These are phyloP conservation scores for Psilopogon haemacephalus DNA, from an alignment of 2,113 vertebrate species.

Conservation along the genomic window DNA sequence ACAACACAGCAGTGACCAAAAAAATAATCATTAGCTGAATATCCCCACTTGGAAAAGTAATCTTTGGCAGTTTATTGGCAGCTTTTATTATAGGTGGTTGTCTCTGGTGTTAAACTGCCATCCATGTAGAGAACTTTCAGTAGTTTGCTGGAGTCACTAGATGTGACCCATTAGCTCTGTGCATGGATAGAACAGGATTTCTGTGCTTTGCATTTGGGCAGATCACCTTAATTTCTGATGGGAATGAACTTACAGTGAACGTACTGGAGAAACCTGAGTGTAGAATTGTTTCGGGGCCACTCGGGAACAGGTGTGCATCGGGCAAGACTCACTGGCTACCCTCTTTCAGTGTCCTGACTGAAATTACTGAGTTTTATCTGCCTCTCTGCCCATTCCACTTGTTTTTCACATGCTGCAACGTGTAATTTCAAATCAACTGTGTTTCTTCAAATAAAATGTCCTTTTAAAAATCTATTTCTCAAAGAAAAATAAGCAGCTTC, in stretches of 20 bases:
- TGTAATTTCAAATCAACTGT: not conserved
- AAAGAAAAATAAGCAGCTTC: not conserved
- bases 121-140: not conserved
- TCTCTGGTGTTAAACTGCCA: not conserved
- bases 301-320: not conserved
- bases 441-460: not conserved
- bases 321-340: not conserved
- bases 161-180: not conserved
- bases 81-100: not conserved
- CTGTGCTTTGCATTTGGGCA: not conserved
- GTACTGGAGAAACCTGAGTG: not conserved
- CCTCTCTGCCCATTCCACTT: not conserved
- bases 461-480: not conserved
- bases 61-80: not conserved
- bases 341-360: not conserved
- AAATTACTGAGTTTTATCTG: not conserved
- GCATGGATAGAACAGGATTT: not conserved
- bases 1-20: no score
- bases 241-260: not conserved
- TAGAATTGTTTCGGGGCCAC: not conserved
- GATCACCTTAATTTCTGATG: not conserved
- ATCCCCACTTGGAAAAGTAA: no score
- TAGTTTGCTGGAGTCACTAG: not conserved
- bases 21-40: no score
- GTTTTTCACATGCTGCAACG: not conserved